These are phyloP conservation scores for Nomada hirtipes DNA, from an alignment of 2,888 invertebrate genomes.

Conservation along the genomic window DNA sequence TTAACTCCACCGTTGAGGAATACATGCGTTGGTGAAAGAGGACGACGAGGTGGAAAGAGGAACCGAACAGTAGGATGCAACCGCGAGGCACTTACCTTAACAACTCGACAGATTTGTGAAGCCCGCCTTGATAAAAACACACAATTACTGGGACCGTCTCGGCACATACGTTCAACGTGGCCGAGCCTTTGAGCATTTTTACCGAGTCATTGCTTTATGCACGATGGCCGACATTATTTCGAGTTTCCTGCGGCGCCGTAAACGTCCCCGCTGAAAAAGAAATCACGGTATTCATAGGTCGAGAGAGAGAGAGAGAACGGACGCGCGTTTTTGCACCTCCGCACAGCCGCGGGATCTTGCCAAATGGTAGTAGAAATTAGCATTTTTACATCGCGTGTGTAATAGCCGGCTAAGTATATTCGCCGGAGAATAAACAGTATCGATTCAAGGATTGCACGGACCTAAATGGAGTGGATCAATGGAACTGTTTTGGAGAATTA, in stretches of 20 bases:
- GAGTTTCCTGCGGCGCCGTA: constrained; percentile 59
- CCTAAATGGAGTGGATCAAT: too few species aligned
- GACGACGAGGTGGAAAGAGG: constrained; percentile 30
- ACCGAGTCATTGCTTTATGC: constrained; percentile 54
- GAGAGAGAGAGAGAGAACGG: not conserved
- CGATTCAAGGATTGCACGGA: too few species aligned
- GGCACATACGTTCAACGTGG: constrained; percentile 37
- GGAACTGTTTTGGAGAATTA: too few species aligned
- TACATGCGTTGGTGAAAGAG: constrained; percentile 18
- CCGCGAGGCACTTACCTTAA: constrained; percentile 65
- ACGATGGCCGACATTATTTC: constrained; percentile 61
- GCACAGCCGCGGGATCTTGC: too few species aligned
- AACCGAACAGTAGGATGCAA: constrained; percentile 47
- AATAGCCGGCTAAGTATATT: too few species aligned
- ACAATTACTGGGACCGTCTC: constrained; percentile 66
- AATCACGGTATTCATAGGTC: constrained; percentile 49
- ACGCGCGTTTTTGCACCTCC: constrained; percentile 29
- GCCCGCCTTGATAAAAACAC: constrained; percentile 67
- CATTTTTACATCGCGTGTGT: not conserved
- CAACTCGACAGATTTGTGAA: constrained; percentile 72
- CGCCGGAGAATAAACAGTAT: too few species aligned
- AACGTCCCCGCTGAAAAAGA: constrained; percentile 47
- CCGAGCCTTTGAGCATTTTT: constrained; percentile 47
- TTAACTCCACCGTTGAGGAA: constrained; percentile 57
- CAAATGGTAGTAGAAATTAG: not conserved